Conservation (phyloP, 2,888 invertebrate species). For the Leistus spinibarbis region DNA sequence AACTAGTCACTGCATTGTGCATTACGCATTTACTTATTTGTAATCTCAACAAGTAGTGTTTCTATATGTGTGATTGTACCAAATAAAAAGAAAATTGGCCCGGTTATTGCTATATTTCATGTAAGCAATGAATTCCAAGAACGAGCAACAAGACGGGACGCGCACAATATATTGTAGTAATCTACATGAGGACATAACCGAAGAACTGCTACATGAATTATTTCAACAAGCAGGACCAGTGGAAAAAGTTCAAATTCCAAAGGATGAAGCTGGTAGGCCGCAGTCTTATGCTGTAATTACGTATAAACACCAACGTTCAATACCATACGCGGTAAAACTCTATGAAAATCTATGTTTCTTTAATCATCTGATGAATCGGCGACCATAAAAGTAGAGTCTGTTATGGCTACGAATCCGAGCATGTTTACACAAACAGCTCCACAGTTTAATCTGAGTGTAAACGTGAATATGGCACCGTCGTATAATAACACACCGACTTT, state of each 20-base stretch:
- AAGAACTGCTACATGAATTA: slow-evolving; percentile 81
- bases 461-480: background rate
- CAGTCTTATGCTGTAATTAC: slow-evolving; percentile 79
- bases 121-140: slow-evolving; percentile 19
- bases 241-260: slow-evolving; percentile 76
- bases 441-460: background rate
- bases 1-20: no score
- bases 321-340: slow-evolving; percentile 76
- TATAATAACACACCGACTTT: slow-evolving; percentile 9
- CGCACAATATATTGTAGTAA: slow-evolving; percentile 86
- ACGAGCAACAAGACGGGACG: slow-evolving; percentile 55
- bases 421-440: background rate
- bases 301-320: slow-evolving; percentile 75
- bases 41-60: no score
- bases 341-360: slow-evolving; percentile 74
- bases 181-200: slow-evolving; percentile 76
- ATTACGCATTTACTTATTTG: no score
- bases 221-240: slow-evolving; percentile 87
- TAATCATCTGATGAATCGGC: slow-evolving; percentile 64
- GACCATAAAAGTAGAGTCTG: slow-evolving; percentile 49
- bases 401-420: background rate
- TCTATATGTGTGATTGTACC: no score
- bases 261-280: slow-evolving; percentile 72
- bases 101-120: no score
- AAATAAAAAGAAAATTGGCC: no score